Conservation (phyloP, 2,797 vertebrate species). For the Smutsia gigantea region DNA sequence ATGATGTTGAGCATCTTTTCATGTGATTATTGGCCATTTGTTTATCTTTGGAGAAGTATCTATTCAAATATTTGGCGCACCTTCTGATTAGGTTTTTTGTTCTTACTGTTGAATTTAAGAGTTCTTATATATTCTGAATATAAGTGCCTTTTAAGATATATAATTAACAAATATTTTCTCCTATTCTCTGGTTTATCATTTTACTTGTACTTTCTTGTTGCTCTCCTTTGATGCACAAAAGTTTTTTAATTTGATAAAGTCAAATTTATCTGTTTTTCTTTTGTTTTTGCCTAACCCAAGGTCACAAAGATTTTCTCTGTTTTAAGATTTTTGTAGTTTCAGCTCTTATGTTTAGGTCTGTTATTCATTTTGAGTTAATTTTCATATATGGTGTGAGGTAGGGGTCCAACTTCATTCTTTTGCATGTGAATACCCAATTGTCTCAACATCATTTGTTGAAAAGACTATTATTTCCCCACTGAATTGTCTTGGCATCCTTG, state of each 20-base stretch:
- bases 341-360: not conserved
- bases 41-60: not conserved
- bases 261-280: not conserved
- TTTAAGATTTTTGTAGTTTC: not conserved
- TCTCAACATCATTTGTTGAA: not conserved
- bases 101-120: not conserved
- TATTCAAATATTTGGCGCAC: not conserved
- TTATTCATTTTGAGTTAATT: not conserved
- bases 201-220: not conserved
- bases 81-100: not conserved
- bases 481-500: not conserved
- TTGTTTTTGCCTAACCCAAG: not conserved
- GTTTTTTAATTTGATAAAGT: not conserved
- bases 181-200: not conserved
- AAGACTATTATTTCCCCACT: no score
- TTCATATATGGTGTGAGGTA: not conserved
- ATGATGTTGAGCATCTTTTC: not conserved
- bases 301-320: not conserved
- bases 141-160: not conserved
- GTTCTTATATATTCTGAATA: not conserved
- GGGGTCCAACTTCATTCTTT: not conserved
- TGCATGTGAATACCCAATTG: not conserved
- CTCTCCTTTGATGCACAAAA: not conserved
- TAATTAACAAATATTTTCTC: not conserved
- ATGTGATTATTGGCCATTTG: not conserved